These are phyloP conservation scores for Anas bernieri DNA, from an alignment of 2,797 vertebrate species.

Conservation along the genomic window DNA sequence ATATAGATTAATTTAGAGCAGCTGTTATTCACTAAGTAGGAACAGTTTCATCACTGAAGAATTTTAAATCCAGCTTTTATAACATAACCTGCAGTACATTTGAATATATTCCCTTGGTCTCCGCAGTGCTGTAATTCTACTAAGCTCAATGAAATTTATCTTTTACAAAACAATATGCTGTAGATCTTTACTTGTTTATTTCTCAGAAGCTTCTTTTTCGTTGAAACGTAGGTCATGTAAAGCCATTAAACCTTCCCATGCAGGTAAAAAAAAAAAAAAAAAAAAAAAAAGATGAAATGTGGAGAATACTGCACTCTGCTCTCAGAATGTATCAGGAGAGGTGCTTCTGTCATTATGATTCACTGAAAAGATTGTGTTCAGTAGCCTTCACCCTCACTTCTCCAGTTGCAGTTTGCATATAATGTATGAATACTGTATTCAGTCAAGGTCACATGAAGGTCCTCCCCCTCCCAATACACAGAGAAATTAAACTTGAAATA, in stretches of 20 bases:
- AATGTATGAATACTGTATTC: neutral
- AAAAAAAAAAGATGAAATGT: neutral
- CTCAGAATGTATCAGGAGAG: neutral
- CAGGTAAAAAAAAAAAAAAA: neutral
- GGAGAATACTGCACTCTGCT: neutral
- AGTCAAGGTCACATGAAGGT: neutral
- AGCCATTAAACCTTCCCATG: neutral
- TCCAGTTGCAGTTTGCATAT: neutral
- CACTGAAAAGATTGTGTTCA: neutral
- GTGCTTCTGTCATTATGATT: neutral
- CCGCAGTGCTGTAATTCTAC: slow-evolving; percentile 50
- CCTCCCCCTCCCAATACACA: neutral
- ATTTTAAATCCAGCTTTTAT: slow-evolving; percentile 49
- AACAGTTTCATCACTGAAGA: slow-evolving; percentile 45
- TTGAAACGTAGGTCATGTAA: neutral
- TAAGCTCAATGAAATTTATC: slow-evolving; percentile 44
- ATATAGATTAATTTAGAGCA: slow-evolving; percentile 62
- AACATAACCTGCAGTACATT: slow-evolving; percentile 44
- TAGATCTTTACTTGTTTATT: slow-evolving; percentile 62
- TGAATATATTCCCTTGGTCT: slow-evolving; percentile 51
- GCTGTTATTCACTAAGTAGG: slow-evolving; percentile 44
- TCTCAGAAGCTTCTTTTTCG: slow-evolving; percentile 17
- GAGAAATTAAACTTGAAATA: neutral
- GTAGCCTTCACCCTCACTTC: neutral
- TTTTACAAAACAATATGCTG: neutral